Evolutionary conservation across 1,140 invertebrate species (phyloP).

Genomic region (Probaryconus sp.): DNA sequence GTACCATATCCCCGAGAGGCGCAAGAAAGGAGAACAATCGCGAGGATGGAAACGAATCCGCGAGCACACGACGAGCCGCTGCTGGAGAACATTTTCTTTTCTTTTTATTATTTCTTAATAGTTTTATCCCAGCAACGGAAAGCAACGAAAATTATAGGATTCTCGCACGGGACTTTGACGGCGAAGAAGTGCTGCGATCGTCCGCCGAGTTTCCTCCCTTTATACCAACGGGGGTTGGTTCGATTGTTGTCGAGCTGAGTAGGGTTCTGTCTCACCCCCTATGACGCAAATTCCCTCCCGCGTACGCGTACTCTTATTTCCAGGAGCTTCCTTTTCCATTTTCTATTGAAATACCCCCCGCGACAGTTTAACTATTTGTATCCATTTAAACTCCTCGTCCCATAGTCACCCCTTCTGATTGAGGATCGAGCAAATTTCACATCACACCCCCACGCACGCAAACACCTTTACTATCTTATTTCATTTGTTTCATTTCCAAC

Average conservation of each 20-base stretch:
- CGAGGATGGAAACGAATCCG: slow-evolving; percentile 36
- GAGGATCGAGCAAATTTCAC: slow-evolving; percentile 59
- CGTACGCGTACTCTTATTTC: not conserved
- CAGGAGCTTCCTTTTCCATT: not conserved
- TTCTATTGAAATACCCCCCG: slow-evolving; percentile 60
- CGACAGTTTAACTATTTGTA: slow-evolving; percentile 70
- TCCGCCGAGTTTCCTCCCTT: no score
- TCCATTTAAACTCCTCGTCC: slow-evolving; percentile 73
- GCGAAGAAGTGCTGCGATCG: no score
- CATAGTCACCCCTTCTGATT: slow-evolving; percentile 71
- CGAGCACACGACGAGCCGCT: slow-evolving; percentile 26
- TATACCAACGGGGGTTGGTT: no score
- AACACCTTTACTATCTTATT: slow-evolving; percentile 51
- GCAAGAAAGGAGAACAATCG: slow-evolving; percentile 49
- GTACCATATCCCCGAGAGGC: slow-evolving; percentile 68
- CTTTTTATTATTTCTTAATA: no score
- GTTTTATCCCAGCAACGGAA: no score
- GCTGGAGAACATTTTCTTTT: slow-evolving; percentile 30
- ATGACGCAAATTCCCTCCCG: slow-evolving; percentile 15
- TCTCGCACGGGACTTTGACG: no score
- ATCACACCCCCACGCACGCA: slow-evolving; percentile 32
- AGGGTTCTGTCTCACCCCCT: not conserved
- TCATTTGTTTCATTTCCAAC: no score
- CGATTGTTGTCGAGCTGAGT: slow-evolving; percentile 17
- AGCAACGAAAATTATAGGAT: slow-evolving; percentile 1